These are phyloP conservation scores for Formicarius rufipectus DNA, from an alignment of 2,113 vertebrate species.

Conservation along the genomic window DNA sequence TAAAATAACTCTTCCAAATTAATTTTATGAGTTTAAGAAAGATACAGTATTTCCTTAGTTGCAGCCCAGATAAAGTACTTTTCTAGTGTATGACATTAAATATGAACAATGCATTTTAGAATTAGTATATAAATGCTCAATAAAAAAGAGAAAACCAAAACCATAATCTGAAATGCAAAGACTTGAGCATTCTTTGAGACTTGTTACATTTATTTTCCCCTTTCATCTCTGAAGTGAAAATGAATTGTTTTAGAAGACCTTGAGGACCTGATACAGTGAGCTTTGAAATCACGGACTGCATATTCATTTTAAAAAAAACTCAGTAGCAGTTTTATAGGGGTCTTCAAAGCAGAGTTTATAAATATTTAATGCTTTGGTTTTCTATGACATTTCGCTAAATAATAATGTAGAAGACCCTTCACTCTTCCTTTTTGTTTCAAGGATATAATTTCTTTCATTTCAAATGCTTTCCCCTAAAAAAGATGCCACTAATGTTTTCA, in stretches of 20 bases:
- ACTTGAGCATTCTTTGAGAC: constrained; percentile 18
- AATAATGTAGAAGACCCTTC: constrained; percentile 25
- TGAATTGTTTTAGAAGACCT: constrained; percentile 66
- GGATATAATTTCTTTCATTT: constrained; percentile 40
- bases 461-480: constrained; percentile 2
- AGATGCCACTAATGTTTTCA: neutral
- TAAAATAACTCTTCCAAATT: neutral
- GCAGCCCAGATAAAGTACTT: neutral
- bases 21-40: neutral
- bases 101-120: neutral
- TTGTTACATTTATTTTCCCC: constrained; percentile 34
- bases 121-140: constrained; percentile 29
- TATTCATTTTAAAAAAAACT: constrained; percentile 68
- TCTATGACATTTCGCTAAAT: constrained; percentile 52
- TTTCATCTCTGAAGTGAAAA: constrained; percentile 68
- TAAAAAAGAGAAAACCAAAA: constrained; percentile 12
- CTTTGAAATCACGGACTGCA: constrained; percentile 51
- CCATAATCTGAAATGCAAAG: constrained; percentile 45
- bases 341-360: constrained; percentile 71
- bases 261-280: constrained; percentile 39
- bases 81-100: neutral
- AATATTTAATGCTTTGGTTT: constrained; percentile 68
- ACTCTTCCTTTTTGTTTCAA: constrained; percentile 52
- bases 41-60: neutral
- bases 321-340: constrained; percentile 30